Conservation (phyloP, 2,113 vertebrate genomes). For the Merops nubicus region DNA sequence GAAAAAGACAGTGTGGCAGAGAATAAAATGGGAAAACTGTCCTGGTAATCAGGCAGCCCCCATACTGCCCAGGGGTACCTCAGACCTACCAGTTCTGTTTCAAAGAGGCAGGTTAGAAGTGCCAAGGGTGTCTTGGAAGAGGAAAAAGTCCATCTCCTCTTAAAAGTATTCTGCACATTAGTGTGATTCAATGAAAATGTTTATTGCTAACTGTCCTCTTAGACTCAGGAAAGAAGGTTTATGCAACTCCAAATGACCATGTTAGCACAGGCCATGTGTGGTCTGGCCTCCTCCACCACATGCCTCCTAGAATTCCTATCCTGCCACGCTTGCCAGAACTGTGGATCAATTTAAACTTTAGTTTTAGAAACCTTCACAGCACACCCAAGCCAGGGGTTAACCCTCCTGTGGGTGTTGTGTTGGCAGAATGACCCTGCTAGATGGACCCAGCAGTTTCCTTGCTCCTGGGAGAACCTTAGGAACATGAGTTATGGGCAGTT, state of each 20-base stretch:
- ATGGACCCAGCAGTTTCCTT: not conserved
- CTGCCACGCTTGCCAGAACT: rapidly evolving
- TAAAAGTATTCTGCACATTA: not conserved
- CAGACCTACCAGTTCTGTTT: not conserved
- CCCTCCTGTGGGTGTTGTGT: rapidly evolving
- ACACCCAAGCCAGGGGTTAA: not conserved
- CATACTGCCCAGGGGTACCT: not conserved
- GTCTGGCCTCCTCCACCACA: not conserved
- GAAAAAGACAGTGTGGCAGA: not conserved
- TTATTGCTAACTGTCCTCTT: not conserved
- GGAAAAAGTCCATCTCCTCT: not conserved
- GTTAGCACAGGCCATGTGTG: not conserved
- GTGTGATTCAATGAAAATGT: not conserved
- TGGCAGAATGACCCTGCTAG: not conserved
- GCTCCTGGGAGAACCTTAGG: not conserved
- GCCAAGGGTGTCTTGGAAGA: not conserved
- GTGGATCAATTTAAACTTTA: not conserved
- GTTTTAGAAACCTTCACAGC: not conserved
- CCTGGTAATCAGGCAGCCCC: not conserved
- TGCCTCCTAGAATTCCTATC: not conserved
- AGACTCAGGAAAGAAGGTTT: not conserved
- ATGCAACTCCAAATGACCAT: not conserved
- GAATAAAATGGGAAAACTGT: not conserved
- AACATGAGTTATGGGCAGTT: not conserved
- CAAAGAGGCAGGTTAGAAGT: not conserved